These are phyloP conservation scores for Notechis scutatus DNA, from an alignment of 2,113 vertebrate species.

Conservation along the genomic window DNA sequence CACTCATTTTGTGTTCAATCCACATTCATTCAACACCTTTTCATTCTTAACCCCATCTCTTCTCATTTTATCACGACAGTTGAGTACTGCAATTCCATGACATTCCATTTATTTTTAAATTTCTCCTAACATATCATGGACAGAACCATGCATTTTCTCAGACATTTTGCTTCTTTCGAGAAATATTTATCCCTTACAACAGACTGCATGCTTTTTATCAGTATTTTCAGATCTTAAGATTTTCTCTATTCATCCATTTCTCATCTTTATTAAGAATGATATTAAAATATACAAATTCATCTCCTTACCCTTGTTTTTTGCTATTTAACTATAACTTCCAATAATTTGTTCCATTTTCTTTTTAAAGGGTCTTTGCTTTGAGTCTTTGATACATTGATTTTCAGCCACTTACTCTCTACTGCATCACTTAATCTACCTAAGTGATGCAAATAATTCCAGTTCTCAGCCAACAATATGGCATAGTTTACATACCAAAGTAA, in stretches of 20 bases:
- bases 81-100: neutral
- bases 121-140: neutral
- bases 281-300: neutral
- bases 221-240: neutral
- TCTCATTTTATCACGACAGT: neutral
- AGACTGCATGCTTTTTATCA: neutral
- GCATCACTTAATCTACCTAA: neutral
- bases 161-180: neutral
- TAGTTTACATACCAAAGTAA: neutral
- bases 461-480: neutral
- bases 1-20: neutral
- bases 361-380: neutral
- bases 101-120: neutral
- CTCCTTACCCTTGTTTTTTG: neutral
- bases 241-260: neutral
- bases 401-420: neutral
- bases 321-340: neutral
- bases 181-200: neutral
- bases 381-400: neutral
- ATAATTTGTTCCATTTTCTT: neutral
- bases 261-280: neutral
- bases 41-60: neutral
- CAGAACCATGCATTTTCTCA: neutral
- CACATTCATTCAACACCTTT: neutral
- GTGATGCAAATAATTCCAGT: neutral